A percentile compares a stretch with the other conserved stretches of the same genome.
Evolutionary conservation across 2,888 invertebrate species (phyloP).

Genomic region (Clusia tigrina): DNA sequence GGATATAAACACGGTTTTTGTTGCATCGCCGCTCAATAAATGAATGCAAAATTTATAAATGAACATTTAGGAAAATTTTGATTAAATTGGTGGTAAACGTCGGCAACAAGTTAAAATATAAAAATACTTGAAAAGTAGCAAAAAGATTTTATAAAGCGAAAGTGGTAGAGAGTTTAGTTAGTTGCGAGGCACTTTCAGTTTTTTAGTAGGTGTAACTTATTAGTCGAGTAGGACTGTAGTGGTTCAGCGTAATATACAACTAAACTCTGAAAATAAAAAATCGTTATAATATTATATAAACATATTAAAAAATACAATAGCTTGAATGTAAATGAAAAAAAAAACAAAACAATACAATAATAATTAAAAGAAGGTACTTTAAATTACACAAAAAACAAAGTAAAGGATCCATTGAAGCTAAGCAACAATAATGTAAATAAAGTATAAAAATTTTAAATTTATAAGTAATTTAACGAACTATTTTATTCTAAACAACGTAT

Average conservation of each 20-base stretch:
- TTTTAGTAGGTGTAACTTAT: slow-evolving; percentile 1
- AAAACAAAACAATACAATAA: background rate
- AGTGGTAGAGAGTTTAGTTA: slow-evolving; percentile 23
- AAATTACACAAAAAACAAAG: background rate
- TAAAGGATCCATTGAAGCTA: background rate
- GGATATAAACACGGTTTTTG: background rate
- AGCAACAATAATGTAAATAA: slow-evolving; percentile 9
- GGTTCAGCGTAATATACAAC: slow-evolving; percentile 2
- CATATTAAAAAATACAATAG: slow-evolving; percentile 2
- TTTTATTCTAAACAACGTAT: too few relatives aligned
- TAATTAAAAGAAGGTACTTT: background rate
- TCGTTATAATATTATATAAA: slow-evolving; percentile 3
- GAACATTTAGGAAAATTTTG: too few relatives aligned
- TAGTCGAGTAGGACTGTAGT: too few relatives aligned
- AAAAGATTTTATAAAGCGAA: slow-evolving; percentile 43
- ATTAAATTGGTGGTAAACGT: too few relatives aligned
- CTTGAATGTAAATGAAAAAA: background rate
- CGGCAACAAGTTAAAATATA: slow-evolving; percentile 32
- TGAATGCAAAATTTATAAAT: slow-evolving; percentile 27
- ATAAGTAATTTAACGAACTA: too few relatives aligned
- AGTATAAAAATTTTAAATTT: too few relatives aligned
- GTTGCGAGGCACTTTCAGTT: background rate
- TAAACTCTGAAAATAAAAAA: slow-evolving; percentile 3
- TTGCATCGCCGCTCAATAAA: slow-evolving; percentile 1
- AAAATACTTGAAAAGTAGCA: slow-evolving; percentile 54